These are phyloP conservation scores for Cecropterus lyciades DNA, from an alignment of 1,140 invertebrate species.

Conservation along the genomic window DNA sequence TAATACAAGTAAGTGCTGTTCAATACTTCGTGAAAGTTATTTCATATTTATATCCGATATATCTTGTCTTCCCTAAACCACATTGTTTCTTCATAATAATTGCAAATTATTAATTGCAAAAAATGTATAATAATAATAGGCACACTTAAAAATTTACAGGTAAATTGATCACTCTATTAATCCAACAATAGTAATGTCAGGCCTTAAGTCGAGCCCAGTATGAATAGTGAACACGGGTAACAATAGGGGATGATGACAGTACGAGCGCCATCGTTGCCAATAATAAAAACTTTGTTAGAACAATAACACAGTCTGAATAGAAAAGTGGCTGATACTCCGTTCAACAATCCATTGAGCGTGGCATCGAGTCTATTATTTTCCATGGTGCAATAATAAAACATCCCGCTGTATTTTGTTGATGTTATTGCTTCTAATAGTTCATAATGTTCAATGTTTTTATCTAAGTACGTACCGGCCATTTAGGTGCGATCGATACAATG, in stretches of 20 bases:
- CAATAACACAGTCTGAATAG: constrained; percentile 26
- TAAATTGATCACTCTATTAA: background rate
- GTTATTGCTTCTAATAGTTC: constrained; percentile 19
- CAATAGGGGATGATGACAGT: constrained; percentile 6
- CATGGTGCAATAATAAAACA: constrained; percentile 34
- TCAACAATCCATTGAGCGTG: constrained; percentile 11
- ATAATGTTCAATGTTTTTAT: constrained; percentile 13
- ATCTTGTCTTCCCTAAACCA: no score
- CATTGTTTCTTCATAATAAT: no score
- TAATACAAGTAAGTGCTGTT: no score
- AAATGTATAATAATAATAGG: background rate
- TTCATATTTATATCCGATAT: no score
- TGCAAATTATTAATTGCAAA: no score
- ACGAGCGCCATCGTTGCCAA: background rate
- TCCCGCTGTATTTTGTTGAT: constrained; percentile 27
- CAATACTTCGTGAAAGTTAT: no score
- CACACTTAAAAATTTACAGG: background rate
- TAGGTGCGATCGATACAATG: constrained; percentile 16
- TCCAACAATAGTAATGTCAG: background rate
- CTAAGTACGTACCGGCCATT: background rate
- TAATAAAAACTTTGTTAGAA: constrained; percentile 21
- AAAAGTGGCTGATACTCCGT: constrained; percentile 7
- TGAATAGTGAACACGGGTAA: background rate
- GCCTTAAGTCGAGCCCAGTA: background rate
- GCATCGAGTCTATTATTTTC: constrained; percentile 6